Evolutionary conservation across 2,113 vertebrate species (phyloP).

Genomic region (Lophius piscatorius): DNA sequence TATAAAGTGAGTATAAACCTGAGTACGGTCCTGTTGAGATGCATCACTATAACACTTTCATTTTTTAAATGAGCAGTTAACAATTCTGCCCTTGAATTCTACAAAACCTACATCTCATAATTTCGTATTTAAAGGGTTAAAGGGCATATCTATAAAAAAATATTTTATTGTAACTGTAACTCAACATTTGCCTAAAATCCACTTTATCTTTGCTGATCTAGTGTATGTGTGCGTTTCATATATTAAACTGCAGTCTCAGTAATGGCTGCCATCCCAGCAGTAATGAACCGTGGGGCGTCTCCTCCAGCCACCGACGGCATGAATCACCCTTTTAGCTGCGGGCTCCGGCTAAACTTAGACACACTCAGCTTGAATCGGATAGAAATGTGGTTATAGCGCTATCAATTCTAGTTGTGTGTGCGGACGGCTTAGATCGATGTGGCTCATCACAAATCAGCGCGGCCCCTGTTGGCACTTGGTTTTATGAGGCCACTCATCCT

Average conservation of each 20-base stretch:
- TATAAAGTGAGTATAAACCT: no score
- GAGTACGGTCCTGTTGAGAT: no score
- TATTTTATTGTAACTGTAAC: no score
- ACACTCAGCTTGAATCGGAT: conserved; percentile 43
- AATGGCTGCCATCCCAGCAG: conserved; percentile 47
- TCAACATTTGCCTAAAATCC: no score
- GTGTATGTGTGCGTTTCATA: not conserved
- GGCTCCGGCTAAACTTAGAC: conserved; percentile 58
- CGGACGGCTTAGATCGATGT: conserved; percentile 64
- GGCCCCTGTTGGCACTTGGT: conserved; percentile 58
- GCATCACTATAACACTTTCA: no score
- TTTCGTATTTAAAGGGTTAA: no score
- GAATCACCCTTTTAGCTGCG: conserved; percentile 38
- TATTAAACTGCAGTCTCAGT: conserved; percentile 38
- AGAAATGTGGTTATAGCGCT: conserved; percentile 35
- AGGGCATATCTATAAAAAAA: no score
- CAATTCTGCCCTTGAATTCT: no score
- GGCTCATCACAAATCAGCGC: conserved; percentile 59
- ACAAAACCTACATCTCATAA: no score
- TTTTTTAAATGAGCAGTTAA: no score
- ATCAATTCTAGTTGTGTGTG: conserved; percentile 60
- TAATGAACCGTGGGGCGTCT: conserved; percentile 36
- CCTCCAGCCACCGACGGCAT: conserved; percentile 44
- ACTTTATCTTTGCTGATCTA: no score
- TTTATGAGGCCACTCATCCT: conserved; percentile 74